phyloP scores from a whole-genome alignment of 2,888 invertebrate species.

The Lasioglossum figueresi region DNA sequence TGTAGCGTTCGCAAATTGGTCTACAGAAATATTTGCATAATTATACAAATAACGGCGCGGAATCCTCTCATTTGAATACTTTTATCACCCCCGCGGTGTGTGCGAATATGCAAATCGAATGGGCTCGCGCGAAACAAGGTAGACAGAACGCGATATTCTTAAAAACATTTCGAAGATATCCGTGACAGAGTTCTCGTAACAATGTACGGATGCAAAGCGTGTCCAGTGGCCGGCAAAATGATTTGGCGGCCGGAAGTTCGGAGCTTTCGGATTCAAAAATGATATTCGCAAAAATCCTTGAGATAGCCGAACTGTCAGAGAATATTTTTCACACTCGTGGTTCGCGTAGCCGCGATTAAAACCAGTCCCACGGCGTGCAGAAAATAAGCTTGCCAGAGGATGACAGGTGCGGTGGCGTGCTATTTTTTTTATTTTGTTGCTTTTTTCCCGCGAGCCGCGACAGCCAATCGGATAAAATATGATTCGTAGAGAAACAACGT shows the following conservation, averaged over 20 bases:
- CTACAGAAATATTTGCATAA: constrained; percentile 1
- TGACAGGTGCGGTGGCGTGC: constrained; percentile 4
- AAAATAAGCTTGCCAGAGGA: constrained; percentile 10
- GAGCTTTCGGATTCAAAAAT: not conserved
- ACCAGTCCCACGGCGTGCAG: not conserved
- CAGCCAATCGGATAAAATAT: constrained; percentile 41
- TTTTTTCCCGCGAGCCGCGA: not conserved
- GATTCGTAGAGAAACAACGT: constrained; percentile 17
- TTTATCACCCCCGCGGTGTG: not conserved
- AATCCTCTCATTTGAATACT: constrained; percentile 5
- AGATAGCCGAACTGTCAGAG: not conserved
- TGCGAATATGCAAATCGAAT: not conserved
- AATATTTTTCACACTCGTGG: not conserved
- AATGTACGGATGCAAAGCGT: not conserved
- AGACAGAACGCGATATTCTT: not conserved
- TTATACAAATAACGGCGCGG: constrained; percentile 1
- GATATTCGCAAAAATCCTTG: not conserved
- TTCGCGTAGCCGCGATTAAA: constrained; percentile 19
- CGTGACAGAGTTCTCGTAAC: not conserved
- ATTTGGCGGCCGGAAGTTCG: not conserved
- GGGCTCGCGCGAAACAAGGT: not conserved
- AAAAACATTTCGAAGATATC: not conserved
- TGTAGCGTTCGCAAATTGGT: not conserved
- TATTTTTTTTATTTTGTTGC: not conserved
- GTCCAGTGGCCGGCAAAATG: not conserved